Percentiles rank a stretch among this genome's conserved stretches.
These are phyloP conservation scores for Omphaloscelis lunosa DNA, from an alignment of 2,888 invertebrate species.

Conservation along the genomic window DNA sequence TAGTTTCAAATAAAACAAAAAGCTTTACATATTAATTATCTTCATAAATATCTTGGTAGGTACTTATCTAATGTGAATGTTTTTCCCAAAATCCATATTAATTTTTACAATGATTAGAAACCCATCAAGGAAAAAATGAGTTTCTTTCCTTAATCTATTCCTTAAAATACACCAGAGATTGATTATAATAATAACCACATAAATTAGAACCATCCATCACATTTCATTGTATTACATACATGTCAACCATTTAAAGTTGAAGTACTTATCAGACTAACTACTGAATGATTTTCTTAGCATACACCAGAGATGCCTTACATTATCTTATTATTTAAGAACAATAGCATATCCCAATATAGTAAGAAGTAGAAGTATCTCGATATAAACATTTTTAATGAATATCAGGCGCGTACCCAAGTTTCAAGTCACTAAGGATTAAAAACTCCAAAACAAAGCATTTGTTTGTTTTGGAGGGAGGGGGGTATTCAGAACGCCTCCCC, in stretches of 20 bases:
- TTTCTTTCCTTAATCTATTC: neutral
- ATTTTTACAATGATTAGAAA: neutral
- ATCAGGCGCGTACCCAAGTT: conserved; percentile 43
- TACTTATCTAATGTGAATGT: neutral
- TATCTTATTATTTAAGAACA: neutral
- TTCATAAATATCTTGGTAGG: neutral
- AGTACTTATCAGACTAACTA: neutral
- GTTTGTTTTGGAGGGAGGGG: conserved; percentile 32
- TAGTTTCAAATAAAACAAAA: conserved; percentile 15
- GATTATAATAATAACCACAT: neutral
- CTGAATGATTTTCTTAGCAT: neutral
- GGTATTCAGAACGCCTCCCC: conserved; percentile 15
- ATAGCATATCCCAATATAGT: neutral
- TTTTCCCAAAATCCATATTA: neutral
- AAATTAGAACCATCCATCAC: neutral
- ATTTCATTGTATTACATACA: neutral
- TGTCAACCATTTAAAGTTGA: neutral
- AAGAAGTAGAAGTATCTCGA: neutral
- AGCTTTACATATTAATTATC: neutral
- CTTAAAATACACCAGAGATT: conserved; percentile 19
- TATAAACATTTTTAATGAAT: neutral
- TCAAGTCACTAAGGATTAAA: neutral
- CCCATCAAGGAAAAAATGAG: neutral
- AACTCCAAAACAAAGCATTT: conserved; percentile 29
- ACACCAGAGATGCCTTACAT: conserved; percentile 11